phyloP scores from a whole-genome alignment of 2,888 invertebrate genomes.

The Aspidiotus rigidus region DNA sequence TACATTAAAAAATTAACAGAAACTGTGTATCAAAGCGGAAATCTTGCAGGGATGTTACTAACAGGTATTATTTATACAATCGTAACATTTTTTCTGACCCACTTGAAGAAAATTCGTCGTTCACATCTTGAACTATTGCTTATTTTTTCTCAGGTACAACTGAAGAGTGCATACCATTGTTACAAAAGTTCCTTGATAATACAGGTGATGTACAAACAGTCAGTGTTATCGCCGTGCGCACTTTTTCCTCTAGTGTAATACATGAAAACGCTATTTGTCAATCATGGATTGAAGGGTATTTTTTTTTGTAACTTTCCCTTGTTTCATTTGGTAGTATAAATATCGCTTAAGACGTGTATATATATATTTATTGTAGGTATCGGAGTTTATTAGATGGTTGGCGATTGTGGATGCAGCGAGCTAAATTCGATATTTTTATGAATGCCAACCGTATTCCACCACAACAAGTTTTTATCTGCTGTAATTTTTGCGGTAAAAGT shows the following conservation, averaged over 20 bases:
- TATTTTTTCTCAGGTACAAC: constrained; percentile 45
- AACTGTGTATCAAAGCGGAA: constrained; percentile 63
- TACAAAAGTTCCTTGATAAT: constrained; percentile 77
- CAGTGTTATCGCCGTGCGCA: constrained; percentile 67
- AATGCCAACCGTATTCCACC: constrained; percentile 51
- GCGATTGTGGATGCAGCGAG: constrained; percentile 83
- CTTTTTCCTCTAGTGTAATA: constrained; percentile 61
- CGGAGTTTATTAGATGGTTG: constrained; percentile 75
- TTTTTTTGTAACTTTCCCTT: constrained; percentile 8
- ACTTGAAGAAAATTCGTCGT: neutral
- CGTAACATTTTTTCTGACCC: neutral
- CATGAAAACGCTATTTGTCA: constrained; percentile 52
- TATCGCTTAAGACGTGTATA: neutral
- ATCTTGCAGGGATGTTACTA: constrained; percentile 72
- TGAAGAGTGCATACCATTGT: constrained; percentile 62
- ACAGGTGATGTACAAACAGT: constrained; percentile 88
- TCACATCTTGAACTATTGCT: neutral
- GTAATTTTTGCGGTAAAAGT: constrained; percentile 91
- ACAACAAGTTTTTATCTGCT: constrained; percentile 69
- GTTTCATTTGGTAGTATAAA: neutral
- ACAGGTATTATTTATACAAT: constrained; percentile 50
- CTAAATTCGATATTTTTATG: constrained; percentile 76
- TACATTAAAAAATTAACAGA: constrained; percentile 64
- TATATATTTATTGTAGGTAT: constrained; percentile 53
- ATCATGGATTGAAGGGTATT: constrained; percentile 60